Conservation (phyloP, 2,797 vertebrate species). For the Pipistrellus kuhlii region DNA sequence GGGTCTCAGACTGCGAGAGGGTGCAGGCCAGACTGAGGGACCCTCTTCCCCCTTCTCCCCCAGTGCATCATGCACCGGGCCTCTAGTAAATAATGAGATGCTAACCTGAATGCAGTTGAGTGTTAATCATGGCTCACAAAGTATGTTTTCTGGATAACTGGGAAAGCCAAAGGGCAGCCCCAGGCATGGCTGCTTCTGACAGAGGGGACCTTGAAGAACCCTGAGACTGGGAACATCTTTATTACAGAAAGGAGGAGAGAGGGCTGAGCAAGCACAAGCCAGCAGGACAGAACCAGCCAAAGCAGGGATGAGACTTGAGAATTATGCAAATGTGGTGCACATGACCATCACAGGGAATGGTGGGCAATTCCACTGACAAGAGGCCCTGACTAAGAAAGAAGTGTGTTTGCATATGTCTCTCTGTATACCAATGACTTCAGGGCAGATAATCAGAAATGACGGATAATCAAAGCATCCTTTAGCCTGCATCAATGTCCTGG, state of each 20-base stretch:
- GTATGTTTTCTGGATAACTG: not conserved
- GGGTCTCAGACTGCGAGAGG: too few relatives aligned
- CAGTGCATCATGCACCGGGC: too few relatives aligned
- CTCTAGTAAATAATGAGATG: not conserved
- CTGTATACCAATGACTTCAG: not conserved
- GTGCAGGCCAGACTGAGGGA: too few relatives aligned
- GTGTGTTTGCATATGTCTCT: not conserved
- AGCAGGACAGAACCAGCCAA: constrained; percentile 8
- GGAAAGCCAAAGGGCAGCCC: not conserved
- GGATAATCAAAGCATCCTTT: constrained; percentile 73
- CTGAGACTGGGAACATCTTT: not conserved
- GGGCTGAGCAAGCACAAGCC: not conserved
- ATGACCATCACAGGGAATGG: fast-evolving
- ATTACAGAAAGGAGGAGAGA: not conserved
- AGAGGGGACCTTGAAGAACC: not conserved
- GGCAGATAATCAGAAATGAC: constrained; percentile 65
- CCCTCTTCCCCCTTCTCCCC: too few relatives aligned
- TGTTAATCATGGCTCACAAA: not conserved
- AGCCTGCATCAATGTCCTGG: constrained; percentile 18
- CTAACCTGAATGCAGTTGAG: not conserved
- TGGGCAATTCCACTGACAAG: not conserved
- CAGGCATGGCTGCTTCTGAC: not conserved
- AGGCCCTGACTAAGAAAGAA: not conserved
- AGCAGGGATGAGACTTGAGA: not conserved
- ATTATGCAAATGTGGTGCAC: not conserved